A percentile compares a stretch with the other conserved stretches of the same genome.
phyloP scores from a whole-genome alignment of 2,888 invertebrate species.

The Pseudococcus longispinus region DNA sequence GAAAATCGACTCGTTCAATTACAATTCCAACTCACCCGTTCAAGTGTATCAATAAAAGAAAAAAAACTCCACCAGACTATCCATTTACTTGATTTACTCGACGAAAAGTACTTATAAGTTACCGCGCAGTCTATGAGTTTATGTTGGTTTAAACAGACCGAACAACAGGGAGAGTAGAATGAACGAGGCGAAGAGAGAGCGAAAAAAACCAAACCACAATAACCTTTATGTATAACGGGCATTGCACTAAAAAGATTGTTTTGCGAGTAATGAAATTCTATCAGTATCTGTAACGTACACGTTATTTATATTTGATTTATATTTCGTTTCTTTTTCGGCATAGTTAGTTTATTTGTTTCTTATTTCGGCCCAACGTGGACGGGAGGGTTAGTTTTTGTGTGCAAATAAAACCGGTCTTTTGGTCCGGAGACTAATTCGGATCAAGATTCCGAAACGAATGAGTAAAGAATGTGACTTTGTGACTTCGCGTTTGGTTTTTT shows the following conservation, averaged over 20 bases:
- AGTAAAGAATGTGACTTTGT: conserved; percentile 52
- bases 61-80: neutral
- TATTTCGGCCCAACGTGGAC: neutral
- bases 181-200: neutral
- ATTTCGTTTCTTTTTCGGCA: conserved; percentile 54
- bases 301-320: conserved; percentile 52
- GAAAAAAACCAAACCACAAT: conserved; percentile 14
- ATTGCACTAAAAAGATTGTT: conserved; percentile 47
- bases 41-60: neutral
- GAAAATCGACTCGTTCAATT: neutral
- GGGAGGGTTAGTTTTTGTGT: conserved; percentile 52
- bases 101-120: neutral
- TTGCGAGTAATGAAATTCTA: conserved; percentile 55
- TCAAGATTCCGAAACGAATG: conserved; percentile 55
- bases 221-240: conserved; percentile 20
- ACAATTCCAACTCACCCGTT: neutral
- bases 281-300: conserved; percentile 54
- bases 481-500: conserved; percentile 36
- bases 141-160: neutral
- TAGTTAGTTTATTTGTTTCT: conserved; percentile 51
- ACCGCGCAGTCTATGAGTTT: conserved; percentile 32
- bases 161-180: neutral
- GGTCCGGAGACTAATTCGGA: conserved; percentile 51
- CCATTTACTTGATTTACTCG: conserved; percentile 25
- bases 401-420: conserved; percentile 56